Evolutionary conservation across 2,797 vertebrate genomes (phyloP), one percentile per base, ranked within the genome.

Genomic region (Sebastes hubbsi): DNA sequence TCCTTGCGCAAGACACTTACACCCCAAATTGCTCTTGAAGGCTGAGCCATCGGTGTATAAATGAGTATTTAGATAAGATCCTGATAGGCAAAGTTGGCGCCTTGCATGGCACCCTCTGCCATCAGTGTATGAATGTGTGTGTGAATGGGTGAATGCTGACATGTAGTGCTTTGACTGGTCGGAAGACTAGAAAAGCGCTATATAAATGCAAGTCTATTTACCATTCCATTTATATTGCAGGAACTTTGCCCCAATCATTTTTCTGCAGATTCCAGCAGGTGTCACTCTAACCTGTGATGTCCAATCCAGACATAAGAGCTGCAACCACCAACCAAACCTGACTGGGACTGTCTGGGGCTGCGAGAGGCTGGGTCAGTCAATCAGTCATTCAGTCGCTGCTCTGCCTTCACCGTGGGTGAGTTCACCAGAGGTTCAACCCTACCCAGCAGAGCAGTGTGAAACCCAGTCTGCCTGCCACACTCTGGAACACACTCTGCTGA

Each of bases 371-470:
- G 88, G 83, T 92, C 88, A 79, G 72, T 80, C 90, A 82, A 73
- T 90, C 89, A 88, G 78, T 87, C 83, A 75, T 77, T 85, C 84
- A 89, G 90, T 85, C 83, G 34, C 3, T 82, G 75, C 83, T 73
- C 75, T 85, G 81, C 75, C 81, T 87, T 83, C 78, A 65, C 84
- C 72, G 62, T 71, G 13, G 73, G 61, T 69, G 83, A 85, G 91
- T 95, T 94, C 91, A 94, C 71, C 63, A 46, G 80, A 85, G 92
- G 93, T 94, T 95, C 90, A 94, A 55, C 55, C 66, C 80, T 85
- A 68, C 87, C 79, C 81, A 84, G 80, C 89, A 89, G 77, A 83
- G 74, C 66, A 82, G 91, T 89, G 91, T 91, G 92, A 94, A 94
- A 90, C 89, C 82, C 80, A 80, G 87, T 68, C 89, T 73, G 88